Conservation (phyloP, 2,113 vertebrate species). For the Heliornis fulica region DNA sequence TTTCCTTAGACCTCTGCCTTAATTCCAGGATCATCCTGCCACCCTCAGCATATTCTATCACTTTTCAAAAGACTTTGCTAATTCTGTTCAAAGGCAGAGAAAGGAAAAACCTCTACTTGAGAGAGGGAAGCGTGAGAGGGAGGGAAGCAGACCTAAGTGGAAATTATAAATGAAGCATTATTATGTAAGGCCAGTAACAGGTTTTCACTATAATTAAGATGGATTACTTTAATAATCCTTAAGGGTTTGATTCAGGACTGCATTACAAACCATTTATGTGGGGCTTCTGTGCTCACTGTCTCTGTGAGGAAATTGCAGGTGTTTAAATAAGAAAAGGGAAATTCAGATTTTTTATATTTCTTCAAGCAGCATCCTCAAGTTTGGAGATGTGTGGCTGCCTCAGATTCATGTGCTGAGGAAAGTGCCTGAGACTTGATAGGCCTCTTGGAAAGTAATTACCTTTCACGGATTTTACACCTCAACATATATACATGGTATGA, state of each 20-base stretch:
- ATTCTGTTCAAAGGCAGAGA: background rate
- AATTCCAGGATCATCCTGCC: background rate
- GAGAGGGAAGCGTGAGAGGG: background rate
- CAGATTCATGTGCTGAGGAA: background rate
- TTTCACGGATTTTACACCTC: constrained; percentile 34
- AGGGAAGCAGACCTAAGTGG: background rate
- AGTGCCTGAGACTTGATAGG: background rate
- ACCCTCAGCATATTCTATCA: background rate
- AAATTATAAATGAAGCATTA: constrained; percentile 54
- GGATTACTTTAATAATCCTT: constrained; percentile 66
- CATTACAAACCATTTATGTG: constrained; percentile 18
- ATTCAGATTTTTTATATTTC: constrained; percentile 1
- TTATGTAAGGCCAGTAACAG: constrained; percentile 49
- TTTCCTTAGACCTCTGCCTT: background rate
- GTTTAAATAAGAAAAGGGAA: constrained; percentile 22
- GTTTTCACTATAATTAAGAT: constrained; percentile 69
- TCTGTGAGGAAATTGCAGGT: background rate
- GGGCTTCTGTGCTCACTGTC: background rate
- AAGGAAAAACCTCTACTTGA: background rate
- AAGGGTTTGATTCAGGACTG: constrained; percentile 41
- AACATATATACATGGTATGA: background rate
- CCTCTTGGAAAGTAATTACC: constrained; percentile 44
- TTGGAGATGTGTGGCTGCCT: background rate
- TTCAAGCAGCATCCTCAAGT: background rate
- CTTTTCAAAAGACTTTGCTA: background rate